A percentile compares a stretch with the other conserved stretches of the same genome.
Evolutionary conservation across 2,888 invertebrate species (phyloP).

Genomic region (Epistrophe grossulariae): DNA sequence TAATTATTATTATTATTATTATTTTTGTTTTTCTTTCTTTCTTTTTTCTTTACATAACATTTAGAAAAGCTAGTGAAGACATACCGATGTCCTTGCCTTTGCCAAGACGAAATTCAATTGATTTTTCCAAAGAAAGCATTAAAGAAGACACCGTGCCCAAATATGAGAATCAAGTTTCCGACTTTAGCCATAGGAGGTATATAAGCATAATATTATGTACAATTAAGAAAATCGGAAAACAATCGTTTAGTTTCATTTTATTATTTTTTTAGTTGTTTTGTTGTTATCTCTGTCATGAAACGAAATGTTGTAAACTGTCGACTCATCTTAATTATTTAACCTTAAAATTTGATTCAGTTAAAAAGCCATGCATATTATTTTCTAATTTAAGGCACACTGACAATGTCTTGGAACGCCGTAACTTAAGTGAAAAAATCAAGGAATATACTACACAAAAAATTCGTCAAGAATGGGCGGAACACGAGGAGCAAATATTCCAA

Average conservation of each 20-base stretch:
- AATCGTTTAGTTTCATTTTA: constrained; percentile 58
- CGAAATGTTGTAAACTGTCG: constrained; percentile 55
- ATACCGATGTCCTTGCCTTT: constrained; percentile 85
- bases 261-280: constrained; percentile 41
- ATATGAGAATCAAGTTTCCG: constrained; percentile 89
- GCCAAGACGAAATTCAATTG: constrained; percentile 87
- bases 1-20: constrained; percentile 30
- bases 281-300: constrained; percentile 43
- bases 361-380: not conserved
- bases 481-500: constrained; percentile 82
- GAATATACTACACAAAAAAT: constrained; percentile 84
- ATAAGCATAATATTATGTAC: constrained; percentile 22
- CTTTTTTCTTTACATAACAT: constrained; percentile 73
- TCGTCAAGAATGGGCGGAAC: constrained; percentile 84
- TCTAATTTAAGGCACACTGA: constrained; percentile 85
- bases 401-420: constrained; percentile 82
- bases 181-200: constrained; percentile 84
- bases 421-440: constrained; percentile 80
- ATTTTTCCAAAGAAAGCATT: constrained; percentile 85
- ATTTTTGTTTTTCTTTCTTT: constrained; percentile 50
- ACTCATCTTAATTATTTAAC: not conserved
- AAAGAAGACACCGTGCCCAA: constrained; percentile 80
- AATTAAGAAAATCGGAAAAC: constrained; percentile 11
- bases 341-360: not conserved
- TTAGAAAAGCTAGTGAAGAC: constrained; percentile 84